These are phyloP conservation scores for Trachurus trachurus DNA, from an alignment of 2,797 vertebrate species.

Conservation along the genomic window DNA sequence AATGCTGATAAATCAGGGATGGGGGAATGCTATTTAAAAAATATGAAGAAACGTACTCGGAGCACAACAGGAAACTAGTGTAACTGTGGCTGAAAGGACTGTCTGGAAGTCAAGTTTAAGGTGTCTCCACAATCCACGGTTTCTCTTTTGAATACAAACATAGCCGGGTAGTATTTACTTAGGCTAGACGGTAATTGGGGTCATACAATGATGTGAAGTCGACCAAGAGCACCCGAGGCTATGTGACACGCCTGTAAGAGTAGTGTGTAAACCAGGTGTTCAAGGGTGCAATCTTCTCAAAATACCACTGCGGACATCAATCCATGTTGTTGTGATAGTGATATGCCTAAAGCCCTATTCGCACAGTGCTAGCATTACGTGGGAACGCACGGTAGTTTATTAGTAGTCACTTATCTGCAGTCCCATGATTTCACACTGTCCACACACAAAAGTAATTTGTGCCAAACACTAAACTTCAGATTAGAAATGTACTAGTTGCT, in stretches of 20 bases:
- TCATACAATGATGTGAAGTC: conserved; percentile 14
- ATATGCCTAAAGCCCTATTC: conserved; percentile 31
- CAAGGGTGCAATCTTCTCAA: conserved; percentile 30
- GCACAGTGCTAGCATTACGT: conserved; percentile 44
- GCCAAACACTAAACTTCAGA: neutral
- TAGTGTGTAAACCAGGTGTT: conserved; percentile 28
- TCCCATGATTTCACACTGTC: neutral
- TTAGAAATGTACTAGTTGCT: neutral
- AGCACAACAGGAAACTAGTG: too few species aligned
- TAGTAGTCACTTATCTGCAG: neutral
- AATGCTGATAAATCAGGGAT: neutral
- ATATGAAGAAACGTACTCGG: too few species aligned
- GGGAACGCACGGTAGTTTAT: conserved; percentile 27
- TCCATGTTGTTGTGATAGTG: conserved; percentile 21
- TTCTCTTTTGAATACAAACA: conserved; percentile 7
- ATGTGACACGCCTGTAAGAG: conserved; percentile 38
- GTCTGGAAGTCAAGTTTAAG: neutral
- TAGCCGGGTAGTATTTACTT: conserved; percentile 17
- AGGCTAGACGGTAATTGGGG: conserved; percentile 11
- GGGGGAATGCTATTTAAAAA: too few species aligned
- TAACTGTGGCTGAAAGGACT: neutral
- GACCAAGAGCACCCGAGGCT: conserved; percentile 27
- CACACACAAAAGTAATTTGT: neutral
- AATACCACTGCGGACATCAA: conserved; percentile 39
- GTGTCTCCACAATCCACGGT: neutral